Evolutionary conservation across 1,140 invertebrate species (phyloP), one percentile per base, ranked within the genome.

Genomic region (Harlomillsia oculata): DNA sequence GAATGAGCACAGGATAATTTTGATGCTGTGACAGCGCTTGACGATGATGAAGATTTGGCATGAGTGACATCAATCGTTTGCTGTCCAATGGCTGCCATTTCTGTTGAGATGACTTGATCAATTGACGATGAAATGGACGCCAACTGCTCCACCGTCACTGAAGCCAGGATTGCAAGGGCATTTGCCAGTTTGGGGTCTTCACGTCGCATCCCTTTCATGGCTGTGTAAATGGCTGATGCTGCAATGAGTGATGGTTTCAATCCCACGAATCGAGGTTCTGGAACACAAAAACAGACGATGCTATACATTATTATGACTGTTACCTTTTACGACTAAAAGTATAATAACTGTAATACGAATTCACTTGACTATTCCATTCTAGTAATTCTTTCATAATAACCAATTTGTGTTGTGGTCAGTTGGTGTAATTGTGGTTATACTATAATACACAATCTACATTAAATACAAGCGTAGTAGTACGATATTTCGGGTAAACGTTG

Each of bases 221-320:
- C 63, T 34, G 63, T 62, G 60, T 60, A 65, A 40, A 65, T 65
- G 18, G 63, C 63, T 1, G 63, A 53, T 0, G 60, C 56, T 25
- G 63, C 59, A 43, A 62, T 60, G 29, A 62, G 34, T 2, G 59
- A 65, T n/a, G 60, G 60, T 34, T 57, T 51, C 29, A 62, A 34
- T 39, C 53, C 56, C 5, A 62, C 63, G 50, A 65, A 65, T 34
- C 63, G n/a, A 11, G 63, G 63, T 58, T 65, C 63, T 65, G 44
- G 14, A 62, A 59, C 9, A 37, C 45, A 52, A 46, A 51, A 25
- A 25, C n/a, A n/a, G n/a, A n/a, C n/a, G n/a, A n/a, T n/a, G n/a
- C n/a, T n/a, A n/a, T n/a, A n/a, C n/a, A n/a, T n/a, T n/a, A n/a
- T n/a, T n/a, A n/a, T n/a, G n/a, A n/a, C n/a, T n/a, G n/a, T n/a